These are phyloP conservation scores for Taurulus bubalis DNA, from an alignment of 2,113 vertebrate species.

Conservation along the genomic window DNA sequence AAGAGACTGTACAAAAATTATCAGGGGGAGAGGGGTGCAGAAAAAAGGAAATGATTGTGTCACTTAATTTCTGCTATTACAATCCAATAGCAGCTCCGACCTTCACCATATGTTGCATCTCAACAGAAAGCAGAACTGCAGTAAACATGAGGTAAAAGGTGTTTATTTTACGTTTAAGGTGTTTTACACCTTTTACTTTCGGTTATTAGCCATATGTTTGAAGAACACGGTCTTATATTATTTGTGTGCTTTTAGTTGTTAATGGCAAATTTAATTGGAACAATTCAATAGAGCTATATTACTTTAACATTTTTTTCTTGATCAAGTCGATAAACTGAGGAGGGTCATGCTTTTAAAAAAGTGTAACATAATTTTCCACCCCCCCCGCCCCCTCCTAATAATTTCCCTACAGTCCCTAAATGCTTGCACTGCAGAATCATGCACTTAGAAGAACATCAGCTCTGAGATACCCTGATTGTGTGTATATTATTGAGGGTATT, in stretches of 20 bases:
- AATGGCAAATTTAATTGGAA: not conserved
- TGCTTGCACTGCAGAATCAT: constrained; percentile 48
- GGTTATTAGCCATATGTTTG: not conserved
- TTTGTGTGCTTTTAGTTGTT: not conserved
- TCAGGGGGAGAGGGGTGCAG: not conserved
- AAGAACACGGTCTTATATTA: not conserved
- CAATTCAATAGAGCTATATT: not conserved
- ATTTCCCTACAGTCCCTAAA: constrained; percentile 20
- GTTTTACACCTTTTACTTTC: not conserved
- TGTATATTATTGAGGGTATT: constrained; percentile 6
- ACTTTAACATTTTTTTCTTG: not conserved
- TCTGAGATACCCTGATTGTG: constrained; percentile 18
- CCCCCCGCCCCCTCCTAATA: not conserved
- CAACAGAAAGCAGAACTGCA: not conserved
- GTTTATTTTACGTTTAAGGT: not conserved
- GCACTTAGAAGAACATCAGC: constrained; percentile 34
- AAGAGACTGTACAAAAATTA: constrained; percentile 18
- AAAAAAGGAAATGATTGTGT: not conserved
- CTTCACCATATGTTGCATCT: not conserved
- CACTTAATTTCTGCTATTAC: not conserved
- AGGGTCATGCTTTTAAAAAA: not conserved
- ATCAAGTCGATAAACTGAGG: no score
- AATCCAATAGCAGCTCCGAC: not conserved
- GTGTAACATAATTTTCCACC: not conserved
- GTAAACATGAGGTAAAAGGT: not conserved